Percentiles rank a stretch among this genome's conserved stretches.
Conservation (phyloP, 2,797 vertebrate species). For the Acipenser oxyrinchus region DNA sequence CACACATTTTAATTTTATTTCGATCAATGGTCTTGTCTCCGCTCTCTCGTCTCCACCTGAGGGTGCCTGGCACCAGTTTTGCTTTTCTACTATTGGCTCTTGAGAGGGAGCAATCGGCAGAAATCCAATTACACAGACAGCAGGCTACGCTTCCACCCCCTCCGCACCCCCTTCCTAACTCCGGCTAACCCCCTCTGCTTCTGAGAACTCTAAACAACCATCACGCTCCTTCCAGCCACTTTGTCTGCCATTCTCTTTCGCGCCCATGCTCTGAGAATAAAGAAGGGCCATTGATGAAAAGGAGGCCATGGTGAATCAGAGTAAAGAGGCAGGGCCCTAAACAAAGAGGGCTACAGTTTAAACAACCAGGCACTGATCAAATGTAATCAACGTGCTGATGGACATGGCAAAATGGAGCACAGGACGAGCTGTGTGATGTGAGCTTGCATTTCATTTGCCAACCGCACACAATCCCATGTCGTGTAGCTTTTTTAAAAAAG, state of each 20-base stretch:
- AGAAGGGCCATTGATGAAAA: slow-evolving; percentile 23
- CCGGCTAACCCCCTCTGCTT: slow-evolving; percentile 35
- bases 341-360: slow-evolving; percentile 19
- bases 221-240: slow-evolving; percentile 27
- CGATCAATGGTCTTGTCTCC: background rate
- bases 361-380: slow-evolving; percentile 11
- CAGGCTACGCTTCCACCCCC: slow-evolving; percentile 35
- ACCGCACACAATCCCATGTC: too few species aligned
- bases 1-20: background rate
- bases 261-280: slow-evolving; percentile 20
- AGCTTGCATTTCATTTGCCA: too few species aligned
- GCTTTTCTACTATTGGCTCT: slow-evolving; percentile 4
- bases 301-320: slow-evolving; percentile 15
- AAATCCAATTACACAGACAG: slow-evolving; percentile 68
- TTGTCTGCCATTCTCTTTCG: slow-evolving; percentile 30
- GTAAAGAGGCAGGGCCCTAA: slow-evolving; percentile 13
- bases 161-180: slow-evolving; percentile 12
- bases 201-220: slow-evolving; percentile 22
- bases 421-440: background rate
- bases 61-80: slow-evolving; percentile 15
- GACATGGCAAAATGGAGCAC: background rate
- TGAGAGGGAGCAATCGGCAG: slow-evolving; percentile 28
- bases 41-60: background rate
- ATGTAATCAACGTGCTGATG: slow-evolving; percentile 12
- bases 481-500: too few species aligned